Percentiles rank a stretch among this genome's conserved stretches.
These are phyloP conservation scores for Catharus fuscescens DNA, from an alignment of 2,113 vertebrate genomes.

Conservation along the genomic window DNA sequence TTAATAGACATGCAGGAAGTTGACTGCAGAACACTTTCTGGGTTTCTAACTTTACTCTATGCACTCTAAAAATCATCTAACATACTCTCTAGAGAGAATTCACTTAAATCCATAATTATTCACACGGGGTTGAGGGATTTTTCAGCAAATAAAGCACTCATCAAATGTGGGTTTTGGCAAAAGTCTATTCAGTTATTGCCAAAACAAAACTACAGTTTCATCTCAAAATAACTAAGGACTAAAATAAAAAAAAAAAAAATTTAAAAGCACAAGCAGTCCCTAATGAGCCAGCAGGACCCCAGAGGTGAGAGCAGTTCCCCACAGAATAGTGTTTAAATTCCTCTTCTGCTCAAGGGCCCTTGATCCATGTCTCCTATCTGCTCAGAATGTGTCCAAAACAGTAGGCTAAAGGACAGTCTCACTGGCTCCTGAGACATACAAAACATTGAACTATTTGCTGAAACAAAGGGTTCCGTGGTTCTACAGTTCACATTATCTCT, in stretches of 20 bases:
- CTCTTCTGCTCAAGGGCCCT: background rate
- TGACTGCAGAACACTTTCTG: constrained; percentile 26
- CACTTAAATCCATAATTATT: background rate
- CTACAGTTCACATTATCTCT: background rate
- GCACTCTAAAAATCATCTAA: background rate
- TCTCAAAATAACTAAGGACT: background rate
- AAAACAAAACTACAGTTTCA: background rate
- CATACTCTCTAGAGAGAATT: background rate
- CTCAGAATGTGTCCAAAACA: accelerated
- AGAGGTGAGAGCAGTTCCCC: background rate
- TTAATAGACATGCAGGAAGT: constrained; percentile 54
- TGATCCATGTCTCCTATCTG: accelerated
- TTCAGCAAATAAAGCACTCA: background rate
- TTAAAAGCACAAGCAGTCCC: background rate
- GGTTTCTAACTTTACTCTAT: background rate
- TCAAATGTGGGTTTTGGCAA: background rate
- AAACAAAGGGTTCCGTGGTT: background rate
- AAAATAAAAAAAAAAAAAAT: background rate
- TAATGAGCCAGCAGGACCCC: background rate
- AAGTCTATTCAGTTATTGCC: background rate
- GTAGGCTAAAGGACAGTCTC: background rate
- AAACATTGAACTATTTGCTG: background rate
- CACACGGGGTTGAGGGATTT: background rate
- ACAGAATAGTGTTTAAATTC: background rate
- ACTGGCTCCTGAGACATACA: background rate